Evolutionary conservation across 2,888 invertebrate genomes (phyloP).

Genomic region (Keiferia lycopersicella): DNA sequence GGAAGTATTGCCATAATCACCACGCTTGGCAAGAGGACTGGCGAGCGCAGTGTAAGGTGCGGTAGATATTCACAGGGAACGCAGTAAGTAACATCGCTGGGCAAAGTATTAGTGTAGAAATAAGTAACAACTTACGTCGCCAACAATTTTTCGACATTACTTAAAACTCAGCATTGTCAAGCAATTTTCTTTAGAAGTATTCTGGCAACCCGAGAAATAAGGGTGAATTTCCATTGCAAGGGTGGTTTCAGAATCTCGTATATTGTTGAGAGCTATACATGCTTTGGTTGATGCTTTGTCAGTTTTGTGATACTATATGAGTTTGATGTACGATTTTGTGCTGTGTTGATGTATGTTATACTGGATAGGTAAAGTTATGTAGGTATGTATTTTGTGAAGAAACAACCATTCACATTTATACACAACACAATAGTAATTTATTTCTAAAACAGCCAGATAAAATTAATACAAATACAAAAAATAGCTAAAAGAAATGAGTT

Average conservation of each 20-base stretch:
- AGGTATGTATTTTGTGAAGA: background rate
- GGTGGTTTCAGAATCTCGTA: conserved; percentile 36
- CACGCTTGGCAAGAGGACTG: too few relatives aligned
- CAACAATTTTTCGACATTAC: background rate
- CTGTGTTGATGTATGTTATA: conserved; percentile 29
- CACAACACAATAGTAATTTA: background rate
- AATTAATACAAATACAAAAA: too few relatives aligned
- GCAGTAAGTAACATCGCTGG: too few relatives aligned
- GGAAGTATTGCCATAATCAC: too few relatives aligned
- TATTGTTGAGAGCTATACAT: conserved; percentile 46
- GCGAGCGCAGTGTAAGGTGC: too few relatives aligned
- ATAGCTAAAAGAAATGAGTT: too few relatives aligned
- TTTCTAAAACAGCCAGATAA: too few relatives aligned
- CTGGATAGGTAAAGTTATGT: conserved; percentile 32
- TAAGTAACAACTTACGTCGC: background rate
- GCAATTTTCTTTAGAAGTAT: conserved; percentile 26
- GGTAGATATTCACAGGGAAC: too few relatives aligned
- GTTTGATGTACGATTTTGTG: conserved; percentile 53
- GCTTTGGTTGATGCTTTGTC: conserved; percentile 57
- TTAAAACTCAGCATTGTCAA: conserved; percentile 2
- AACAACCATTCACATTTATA: background rate
- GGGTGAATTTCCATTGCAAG: conserved; percentile 33
- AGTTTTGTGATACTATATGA: conserved; percentile 60
- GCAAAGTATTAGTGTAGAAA: background rate
- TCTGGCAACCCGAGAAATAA: conserved; percentile 34